Conservation (phyloP, 2,113 vertebrate species). For the Picathartes gymnocephalus region DNA sequence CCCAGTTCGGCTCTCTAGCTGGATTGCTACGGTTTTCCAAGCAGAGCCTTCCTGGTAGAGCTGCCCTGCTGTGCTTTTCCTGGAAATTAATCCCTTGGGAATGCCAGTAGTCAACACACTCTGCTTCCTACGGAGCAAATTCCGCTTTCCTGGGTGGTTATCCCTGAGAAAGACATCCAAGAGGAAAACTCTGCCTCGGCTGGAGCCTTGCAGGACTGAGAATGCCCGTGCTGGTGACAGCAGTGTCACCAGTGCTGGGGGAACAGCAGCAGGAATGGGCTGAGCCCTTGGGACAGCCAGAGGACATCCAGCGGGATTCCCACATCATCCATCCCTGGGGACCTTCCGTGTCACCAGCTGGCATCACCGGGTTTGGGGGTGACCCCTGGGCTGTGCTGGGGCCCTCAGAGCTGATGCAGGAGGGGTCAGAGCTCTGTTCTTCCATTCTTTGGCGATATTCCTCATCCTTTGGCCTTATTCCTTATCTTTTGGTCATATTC, state of each 20-base stretch:
- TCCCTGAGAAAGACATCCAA: not conserved
- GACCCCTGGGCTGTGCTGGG: not conserved
- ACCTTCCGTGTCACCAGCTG: rapidly evolving
- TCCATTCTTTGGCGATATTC: not conserved
- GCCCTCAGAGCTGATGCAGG: not conserved
- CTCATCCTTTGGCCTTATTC: not conserved
- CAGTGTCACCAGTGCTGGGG: too few species aligned
- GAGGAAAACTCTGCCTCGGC: not conserved
- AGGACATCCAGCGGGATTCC: not conserved
- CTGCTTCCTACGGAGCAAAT: not conserved
- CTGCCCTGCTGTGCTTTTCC: not conserved
- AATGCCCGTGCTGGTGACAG: rapidly evolving
- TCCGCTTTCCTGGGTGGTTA: not conserved
- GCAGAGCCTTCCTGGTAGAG: not conserved
- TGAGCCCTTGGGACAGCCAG: not conserved
- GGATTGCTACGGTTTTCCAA: too few species aligned
- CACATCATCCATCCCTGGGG: rapidly evolving
- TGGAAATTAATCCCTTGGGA: not conserved
- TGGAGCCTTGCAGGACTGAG: not conserved
- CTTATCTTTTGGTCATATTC: not conserved
- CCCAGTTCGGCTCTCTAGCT: too few species aligned
- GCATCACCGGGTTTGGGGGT: too few species aligned
- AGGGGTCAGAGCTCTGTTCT: not conserved
- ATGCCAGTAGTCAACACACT: not conserved
- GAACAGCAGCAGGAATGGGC: not conserved